A percentile compares a stretch with the other conserved stretches of the same genome.
phyloP scores from a whole-genome alignment of 2,888 invertebrate genomes.

The Blomia tropicalis region DNA sequence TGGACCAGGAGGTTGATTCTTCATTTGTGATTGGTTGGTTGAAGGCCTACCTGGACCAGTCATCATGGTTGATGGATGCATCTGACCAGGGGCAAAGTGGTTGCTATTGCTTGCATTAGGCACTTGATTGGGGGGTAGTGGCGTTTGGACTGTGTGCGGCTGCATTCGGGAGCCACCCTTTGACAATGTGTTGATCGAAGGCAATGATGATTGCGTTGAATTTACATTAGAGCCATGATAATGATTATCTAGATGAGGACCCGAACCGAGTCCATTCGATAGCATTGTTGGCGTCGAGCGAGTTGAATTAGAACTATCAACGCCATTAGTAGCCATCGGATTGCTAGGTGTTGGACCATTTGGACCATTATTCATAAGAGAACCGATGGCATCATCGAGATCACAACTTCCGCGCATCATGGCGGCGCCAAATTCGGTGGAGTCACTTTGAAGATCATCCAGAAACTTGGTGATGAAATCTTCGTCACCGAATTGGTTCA shows the following conservation, averaged over 20 bases:
- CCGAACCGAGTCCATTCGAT: background rate
- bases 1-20: no score
- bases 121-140: background rate
- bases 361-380: no score
- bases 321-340: background rate
- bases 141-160: background rate
- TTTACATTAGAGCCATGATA: background rate
- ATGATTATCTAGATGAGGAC: background rate
- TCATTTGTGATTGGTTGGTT: background rate
- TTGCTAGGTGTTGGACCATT: background rate
- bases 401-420: no score
- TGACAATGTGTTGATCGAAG: constrained; percentile 6
- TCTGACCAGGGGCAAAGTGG: background rate
- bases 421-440: background rate
- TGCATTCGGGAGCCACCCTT: background rate
- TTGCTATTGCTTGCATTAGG: background rate
- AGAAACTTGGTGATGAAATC: constrained; percentile 21
- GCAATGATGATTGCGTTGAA: background rate
- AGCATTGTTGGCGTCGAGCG: background rate
- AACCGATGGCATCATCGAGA: background rate
- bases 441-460: constrained; percentile 16
- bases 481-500: constrained; percentile 18
- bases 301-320: background rate
- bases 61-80: background rate
- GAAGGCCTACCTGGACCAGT: background rate